Conservation (phyloP, 2,888 invertebrate genomes). For the Apoderus coryli region DNA sequence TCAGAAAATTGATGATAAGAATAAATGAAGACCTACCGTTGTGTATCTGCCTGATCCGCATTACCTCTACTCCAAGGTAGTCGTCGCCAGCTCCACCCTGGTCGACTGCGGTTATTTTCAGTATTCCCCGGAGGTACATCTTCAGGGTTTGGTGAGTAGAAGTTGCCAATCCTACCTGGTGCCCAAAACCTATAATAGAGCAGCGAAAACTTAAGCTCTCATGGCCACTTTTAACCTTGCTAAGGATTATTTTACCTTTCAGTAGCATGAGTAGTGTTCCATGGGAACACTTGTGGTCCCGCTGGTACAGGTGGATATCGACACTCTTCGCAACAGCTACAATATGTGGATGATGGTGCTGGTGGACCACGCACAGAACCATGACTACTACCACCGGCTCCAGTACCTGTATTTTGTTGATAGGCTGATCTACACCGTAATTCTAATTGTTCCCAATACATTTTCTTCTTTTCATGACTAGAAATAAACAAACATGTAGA, state of each 20-base stretch:
- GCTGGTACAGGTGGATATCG: constrained; percentile 41
- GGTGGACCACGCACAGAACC: constrained; percentile 33
- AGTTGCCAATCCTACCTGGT: constrained; percentile 56
- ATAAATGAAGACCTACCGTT: constrained; percentile 25
- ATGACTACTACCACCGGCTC: constrained; percentile 28
- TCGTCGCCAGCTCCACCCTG: constrained; percentile 48
- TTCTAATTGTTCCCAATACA: constrained; percentile 89
- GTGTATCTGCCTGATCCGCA: constrained; percentile 28
- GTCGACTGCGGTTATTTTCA: constrained; percentile 23
- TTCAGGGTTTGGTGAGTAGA: constrained; percentile 70
- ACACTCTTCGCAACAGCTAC: constrained; percentile 60
- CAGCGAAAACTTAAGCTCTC: too few relatives aligned
- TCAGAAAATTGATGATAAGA: too few relatives aligned
- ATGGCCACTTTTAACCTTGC: too few relatives aligned
- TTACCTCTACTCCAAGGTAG: constrained; percentile 54
- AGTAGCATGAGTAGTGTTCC: constrained; percentile 36
- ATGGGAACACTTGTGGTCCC: constrained; percentile 40
- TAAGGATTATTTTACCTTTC: constrained; percentile 35
- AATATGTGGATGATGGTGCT: constrained; percentile 34
- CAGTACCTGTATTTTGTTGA: constrained; percentile 35
- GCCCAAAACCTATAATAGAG: constrained; percentile 42
- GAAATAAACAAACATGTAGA: constrained; percentile 15
- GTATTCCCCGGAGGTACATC: constrained; percentile 26
- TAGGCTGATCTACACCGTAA: constrained; percentile 69
- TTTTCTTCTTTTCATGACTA: constrained; percentile 85